Evolutionary conservation across 2,888 invertebrate genomes (phyloP), one percentile per base, ranked within the genome.

Genomic region (Eumerus sabulonum): DNA sequence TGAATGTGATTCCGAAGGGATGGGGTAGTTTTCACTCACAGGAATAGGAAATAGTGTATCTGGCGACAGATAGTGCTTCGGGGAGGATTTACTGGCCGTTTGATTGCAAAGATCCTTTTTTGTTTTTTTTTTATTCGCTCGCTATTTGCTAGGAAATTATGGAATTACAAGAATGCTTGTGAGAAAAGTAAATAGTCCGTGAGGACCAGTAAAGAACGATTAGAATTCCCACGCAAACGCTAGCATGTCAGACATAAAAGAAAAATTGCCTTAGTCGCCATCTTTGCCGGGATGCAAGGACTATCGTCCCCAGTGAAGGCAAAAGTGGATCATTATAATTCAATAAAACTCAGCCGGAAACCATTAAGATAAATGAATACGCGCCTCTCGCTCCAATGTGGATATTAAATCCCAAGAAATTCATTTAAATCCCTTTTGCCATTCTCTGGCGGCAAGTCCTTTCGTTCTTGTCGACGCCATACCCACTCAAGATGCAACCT

Each of bases 301-400:
- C 53, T 44, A 44, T 35, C 56, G 16, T 36, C n/a, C 14, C 57
- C 50, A 13, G 0, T 14, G 38, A n/a, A 53, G 53, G 19, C 40
- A 40, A 74, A n/a, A 74, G 50, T 74, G 70, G 74, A 79, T 79
- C 79, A 79, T 79, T 79, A 79, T 79, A 79, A 68, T 79, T 84
- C 83, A 84, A 84, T 84, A 84, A 84, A 84, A 84, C 77, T 83
- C 82, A 83, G 81, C 83, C 84, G 84, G 83, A 84, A 84, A 82
- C 83, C 84, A 83, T 84, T 84, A 83, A 84, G 84, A 84, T 84
- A 84, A 83, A 83, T 84, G 81, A 76, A 79, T 72, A 70, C 59
- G 62, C 76, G 62, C 68, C 64, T 16, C 36, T 13, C 13, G 16
- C 36, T 70, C 54, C 57, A 63, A 7, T 27, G 27, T 27, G 7